Conservation (phyloP, 2,888 invertebrate genomes). For the Glyphotaelius pellucidus region DNA sequence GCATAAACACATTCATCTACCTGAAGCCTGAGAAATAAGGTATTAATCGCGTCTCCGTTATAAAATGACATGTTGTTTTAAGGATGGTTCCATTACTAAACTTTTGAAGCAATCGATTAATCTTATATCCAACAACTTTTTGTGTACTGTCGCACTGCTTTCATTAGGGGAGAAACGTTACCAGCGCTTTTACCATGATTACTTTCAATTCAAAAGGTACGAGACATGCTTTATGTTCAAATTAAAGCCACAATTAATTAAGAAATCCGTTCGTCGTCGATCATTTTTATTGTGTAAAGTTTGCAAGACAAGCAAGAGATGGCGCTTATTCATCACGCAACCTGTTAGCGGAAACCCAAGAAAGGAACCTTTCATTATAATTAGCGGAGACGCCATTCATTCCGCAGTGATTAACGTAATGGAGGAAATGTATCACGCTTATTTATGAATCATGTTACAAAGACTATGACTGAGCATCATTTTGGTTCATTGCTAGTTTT, state of each 20-base stretch:
- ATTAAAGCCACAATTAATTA: slow-evolving; percentile 61
- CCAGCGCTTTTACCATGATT: slow-evolving; percentile 61
- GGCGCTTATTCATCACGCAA: slow-evolving; percentile 64
- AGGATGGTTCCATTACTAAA: background rate
- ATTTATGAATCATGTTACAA: slow-evolving; percentile 9
- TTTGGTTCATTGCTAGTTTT: background rate
- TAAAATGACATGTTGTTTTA: slow-evolving; percentile 13
- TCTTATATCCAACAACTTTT: background rate
- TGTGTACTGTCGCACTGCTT: background rate
- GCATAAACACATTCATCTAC: background rate
- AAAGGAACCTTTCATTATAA: slow-evolving; percentile 50
- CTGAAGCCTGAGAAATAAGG: background rate
- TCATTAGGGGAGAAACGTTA: slow-evolving; percentile 37
- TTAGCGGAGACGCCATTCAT: slow-evolving; percentile 40
- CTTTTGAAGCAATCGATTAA: slow-evolving; percentile 7
- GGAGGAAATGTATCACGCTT: slow-evolving; percentile 36
- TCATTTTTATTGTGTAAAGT: slow-evolving; percentile 63
- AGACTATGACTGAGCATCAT: slow-evolving; percentile 20
- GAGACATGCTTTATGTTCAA: slow-evolving; percentile 15
- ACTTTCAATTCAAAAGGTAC: slow-evolving; percentile 46
- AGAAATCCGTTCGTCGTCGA: slow-evolving; percentile 58
- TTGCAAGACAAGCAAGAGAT: slow-evolving; percentile 61
- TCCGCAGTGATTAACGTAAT: slow-evolving; percentile 43
- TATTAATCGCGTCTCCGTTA: background rate
- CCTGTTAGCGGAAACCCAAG: slow-evolving; percentile 54